These are phyloP conservation scores for Callitettix versicolor DNA, from an alignment of 1,140 invertebrate species.

Conservation along the genomic window DNA sequence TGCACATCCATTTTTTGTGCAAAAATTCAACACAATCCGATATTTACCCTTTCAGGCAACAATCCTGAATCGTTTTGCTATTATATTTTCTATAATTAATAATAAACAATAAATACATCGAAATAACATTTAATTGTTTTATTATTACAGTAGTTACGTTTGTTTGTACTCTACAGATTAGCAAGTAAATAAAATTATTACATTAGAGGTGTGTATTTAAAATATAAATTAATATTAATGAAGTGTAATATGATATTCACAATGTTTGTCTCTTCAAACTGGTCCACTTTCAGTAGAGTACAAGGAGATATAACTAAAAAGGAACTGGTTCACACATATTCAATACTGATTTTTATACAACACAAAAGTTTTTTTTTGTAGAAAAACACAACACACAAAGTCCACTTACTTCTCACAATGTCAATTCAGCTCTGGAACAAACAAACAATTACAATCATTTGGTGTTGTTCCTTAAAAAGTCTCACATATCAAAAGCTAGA, in stretches of 20 bases:
- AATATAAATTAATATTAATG: slow-evolving; percentile 12
- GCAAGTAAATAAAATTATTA: slow-evolving; percentile 9
- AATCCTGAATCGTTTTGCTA: too few relatives aligned
- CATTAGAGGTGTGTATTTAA: slow-evolving; percentile 6
- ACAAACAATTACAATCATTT: neutral
- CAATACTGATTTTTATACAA: slow-evolving; percentile 5
- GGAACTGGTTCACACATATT: neutral
- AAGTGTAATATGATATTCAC: slow-evolving; percentile 8
- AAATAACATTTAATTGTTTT: neutral
- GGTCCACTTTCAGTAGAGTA: slow-evolving; percentile 13
- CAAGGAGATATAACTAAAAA: neutral
- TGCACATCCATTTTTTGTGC: too few relatives aligned
- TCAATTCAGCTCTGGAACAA: slow-evolving; percentile 6
- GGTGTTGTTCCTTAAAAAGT: neutral
- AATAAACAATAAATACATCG: too few relatives aligned
- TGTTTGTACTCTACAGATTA: slow-evolving; percentile 14
- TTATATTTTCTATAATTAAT: too few relatives aligned
- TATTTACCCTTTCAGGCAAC: too few relatives aligned
- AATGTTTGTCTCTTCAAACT: slow-evolving; percentile 3
- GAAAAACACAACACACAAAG: neutral
- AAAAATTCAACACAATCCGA: too few relatives aligned
- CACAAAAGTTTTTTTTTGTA: neutral
- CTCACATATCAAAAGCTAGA: too few relatives aligned
- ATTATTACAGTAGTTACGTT: slow-evolving; percentile 9
- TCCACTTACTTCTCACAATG: slow-evolving; percentile 2